A percentile compares a stretch with the other conserved stretches of the same genome.
Evolutionary conservation across 2,888 invertebrate genomes (phyloP).

Genomic region (Drosophila nr. perissopoda): DNA sequence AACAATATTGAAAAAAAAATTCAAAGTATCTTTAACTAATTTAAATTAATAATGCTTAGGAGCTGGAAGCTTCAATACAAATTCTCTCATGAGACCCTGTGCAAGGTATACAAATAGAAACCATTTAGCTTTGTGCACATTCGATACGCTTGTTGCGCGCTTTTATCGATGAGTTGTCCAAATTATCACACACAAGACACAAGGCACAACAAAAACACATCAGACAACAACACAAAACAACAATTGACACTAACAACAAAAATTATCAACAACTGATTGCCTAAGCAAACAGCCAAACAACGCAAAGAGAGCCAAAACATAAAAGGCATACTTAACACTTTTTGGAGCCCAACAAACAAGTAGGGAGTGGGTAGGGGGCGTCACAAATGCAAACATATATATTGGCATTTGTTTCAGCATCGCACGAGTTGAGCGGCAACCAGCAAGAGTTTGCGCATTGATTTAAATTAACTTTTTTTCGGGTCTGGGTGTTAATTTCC

Average conservation of each 20-base stretch:
- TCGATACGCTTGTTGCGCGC: constrained; percentile 71
- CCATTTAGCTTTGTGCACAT: constrained; percentile 57
- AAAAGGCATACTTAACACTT: constrained; percentile 77
- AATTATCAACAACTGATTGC: constrained; percentile 78
- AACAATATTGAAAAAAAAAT: background rate
- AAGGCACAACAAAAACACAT: constrained; percentile 33
- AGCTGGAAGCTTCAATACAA: background rate
- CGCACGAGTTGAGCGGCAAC: constrained; percentile 70
- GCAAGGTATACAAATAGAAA: constrained; percentile 29
- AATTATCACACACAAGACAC: constrained; percentile 72
- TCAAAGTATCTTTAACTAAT: background rate
- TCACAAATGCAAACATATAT: constrained; percentile 24
- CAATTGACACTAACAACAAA: constrained; percentile 71
- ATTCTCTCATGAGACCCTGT: background rate
- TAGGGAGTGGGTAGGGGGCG: background rate
- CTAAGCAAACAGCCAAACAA: constrained; percentile 64
- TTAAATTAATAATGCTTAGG: background rate
- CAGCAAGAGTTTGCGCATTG: constrained; percentile 71
- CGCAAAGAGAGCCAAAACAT: constrained; percentile 46
- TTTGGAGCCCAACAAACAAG: constrained; percentile 80
- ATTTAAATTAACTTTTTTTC: constrained; percentile 71
- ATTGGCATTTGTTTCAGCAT: constrained; percentile 78
- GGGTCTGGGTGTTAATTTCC: constrained; percentile 67
- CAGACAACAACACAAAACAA: constrained; percentile 36
- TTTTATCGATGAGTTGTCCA: constrained; percentile 76